Conservation (phyloP, 2,113 vertebrate genomes). For the Corythaixoides concolor region DNA sequence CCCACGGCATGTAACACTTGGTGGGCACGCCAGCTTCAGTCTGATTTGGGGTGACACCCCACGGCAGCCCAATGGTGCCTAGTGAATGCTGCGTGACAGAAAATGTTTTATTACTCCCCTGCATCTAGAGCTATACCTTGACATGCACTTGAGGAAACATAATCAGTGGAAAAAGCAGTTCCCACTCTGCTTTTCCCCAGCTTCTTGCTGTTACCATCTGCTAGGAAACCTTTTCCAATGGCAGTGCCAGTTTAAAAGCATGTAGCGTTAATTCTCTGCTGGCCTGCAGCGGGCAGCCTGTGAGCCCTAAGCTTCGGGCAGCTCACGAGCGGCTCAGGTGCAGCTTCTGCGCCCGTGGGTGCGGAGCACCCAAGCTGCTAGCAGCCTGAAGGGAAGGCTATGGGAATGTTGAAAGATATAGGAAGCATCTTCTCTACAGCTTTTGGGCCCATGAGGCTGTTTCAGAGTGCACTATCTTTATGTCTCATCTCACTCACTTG, state of each 20-base stretch:
- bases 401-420: background rate
- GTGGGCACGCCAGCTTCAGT: background rate
- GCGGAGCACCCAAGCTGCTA: background rate
- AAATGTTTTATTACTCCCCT: background rate
- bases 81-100: background rate
- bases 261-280: background rate
- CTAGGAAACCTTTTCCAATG: background rate
- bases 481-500: background rate
- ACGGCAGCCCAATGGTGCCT: background rate
- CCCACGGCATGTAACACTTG: accelerated
- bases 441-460: background rate
- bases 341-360: background rate
- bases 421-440: background rate
- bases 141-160: background rate
- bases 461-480: background rate
- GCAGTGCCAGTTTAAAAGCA: background rate
- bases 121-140: background rate
- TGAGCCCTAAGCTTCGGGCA: background rate
- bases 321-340: accelerated
- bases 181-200: background rate
- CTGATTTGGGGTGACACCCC: background rate
- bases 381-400: background rate
- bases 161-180: background rate
- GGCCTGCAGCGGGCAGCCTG: background rate
- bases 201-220: background rate